Evolutionary conservation across 2,888 invertebrate species (phyloP), one percentile per base, ranked within the genome.

Genomic region (Alsophila aescularia): DNA sequence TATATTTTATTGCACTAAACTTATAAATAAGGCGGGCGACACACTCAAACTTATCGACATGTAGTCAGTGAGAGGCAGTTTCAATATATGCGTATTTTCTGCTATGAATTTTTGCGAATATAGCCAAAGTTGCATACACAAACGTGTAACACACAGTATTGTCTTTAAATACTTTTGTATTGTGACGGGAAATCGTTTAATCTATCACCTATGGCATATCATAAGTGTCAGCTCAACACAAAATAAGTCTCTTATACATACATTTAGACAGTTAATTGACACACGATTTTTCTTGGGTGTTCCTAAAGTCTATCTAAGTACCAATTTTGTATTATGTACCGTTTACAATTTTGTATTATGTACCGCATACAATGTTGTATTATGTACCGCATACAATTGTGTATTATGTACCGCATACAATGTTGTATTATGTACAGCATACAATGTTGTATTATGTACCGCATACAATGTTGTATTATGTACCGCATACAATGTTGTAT

Each of bases 1-100:
- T 24, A 7, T 7, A 18, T 24, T 29, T 39, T 64, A 67, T 66
- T 67, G 67, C 64, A 69, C 69, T 64, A 62, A 56, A 55, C 57
- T 62, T 58, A 42, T 43, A 48, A 44, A 40, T 47, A 51, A 61
- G 61, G 64, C 64, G 52, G 50, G 58, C 32, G 41, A 49, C 31
- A 52, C 37, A 51, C 10, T 2, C 27, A 2, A 10, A n/a, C 24
- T 7, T 24, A 24, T 1, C 8, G 24, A 7, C 24, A 24, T n/a
- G n/a, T 24, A 24, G 24, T 24, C 7, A 5, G 24, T 24, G 24
- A 24, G 7, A 7, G 8, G 8, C 24, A 24, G 24, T 24, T 5
- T 3, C 14, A 31, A 40, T 9, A 37, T 31, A n/a, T n/a, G 18
- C 43, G 47, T 43, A 4, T 9, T 43, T 49, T 40, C 24, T 24